These are phyloP conservation scores for Rhipidura dahli DNA, from an alignment of 2,113 vertebrate genomes.

Conservation along the genomic window DNA sequence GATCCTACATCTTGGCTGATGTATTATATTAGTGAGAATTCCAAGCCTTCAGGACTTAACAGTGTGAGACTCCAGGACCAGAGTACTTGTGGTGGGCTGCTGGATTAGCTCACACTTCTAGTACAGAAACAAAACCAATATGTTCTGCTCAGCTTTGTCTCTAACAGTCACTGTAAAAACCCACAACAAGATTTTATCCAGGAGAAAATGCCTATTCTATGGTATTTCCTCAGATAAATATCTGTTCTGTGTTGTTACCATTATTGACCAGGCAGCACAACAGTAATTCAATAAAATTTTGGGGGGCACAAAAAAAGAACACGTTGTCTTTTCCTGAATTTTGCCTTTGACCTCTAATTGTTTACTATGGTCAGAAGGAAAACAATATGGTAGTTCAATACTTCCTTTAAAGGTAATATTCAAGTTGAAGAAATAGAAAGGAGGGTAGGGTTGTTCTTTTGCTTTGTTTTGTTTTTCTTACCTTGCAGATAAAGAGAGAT, in stretches of 20 bases:
- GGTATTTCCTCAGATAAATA: background rate
- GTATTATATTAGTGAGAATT: background rate
- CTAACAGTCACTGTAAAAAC: background rate
- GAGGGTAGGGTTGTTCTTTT: rapidly evolving
- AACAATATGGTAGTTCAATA: background rate
- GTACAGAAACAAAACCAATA: rapidly evolving
- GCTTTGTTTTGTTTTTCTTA: background rate
- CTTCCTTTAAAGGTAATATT: background rate
- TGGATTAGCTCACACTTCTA: background rate
- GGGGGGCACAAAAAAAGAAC: rapidly evolving
- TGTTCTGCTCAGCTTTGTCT: background rate
- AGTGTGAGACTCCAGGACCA: background rate
- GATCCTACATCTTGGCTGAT: background rate
- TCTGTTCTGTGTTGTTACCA: background rate
- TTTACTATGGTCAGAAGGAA: background rate
- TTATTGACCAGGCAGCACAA: background rate
- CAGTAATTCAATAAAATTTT: background rate
- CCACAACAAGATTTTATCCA: background rate
- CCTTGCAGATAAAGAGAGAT: background rate
- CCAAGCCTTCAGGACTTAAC: background rate
- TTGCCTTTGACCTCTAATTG: background rate
- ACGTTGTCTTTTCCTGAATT: background rate
- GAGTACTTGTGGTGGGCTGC: background rate
- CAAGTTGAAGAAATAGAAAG: background rate
- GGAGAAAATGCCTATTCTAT: background rate